Evolutionary conservation across 2,888 invertebrate species (phyloP).

Genomic region (Watsonalla cultraria): DNA sequence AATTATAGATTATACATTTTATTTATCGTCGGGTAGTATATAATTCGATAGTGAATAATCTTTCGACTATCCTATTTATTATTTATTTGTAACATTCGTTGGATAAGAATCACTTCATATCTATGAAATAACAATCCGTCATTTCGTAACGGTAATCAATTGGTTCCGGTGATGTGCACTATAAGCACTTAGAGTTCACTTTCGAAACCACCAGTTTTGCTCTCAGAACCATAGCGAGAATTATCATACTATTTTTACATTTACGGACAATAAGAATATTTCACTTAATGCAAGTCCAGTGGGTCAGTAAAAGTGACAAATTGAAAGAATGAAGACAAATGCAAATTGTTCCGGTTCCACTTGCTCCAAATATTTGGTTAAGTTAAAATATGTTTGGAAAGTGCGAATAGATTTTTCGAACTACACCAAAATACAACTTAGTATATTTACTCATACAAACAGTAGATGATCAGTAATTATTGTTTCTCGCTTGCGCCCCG

Average conservation of each 20-base stretch:
- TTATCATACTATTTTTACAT: constrained; percentile 3
- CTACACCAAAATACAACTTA: too few species aligned
- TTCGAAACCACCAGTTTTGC: constrained; percentile 67
- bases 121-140: not conserved
- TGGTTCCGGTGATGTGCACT: constrained; percentile 6
- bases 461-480: too few species aligned
- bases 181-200: constrained; percentile 47
- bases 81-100: too few species aligned
- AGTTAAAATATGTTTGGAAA: not conserved
- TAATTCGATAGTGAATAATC: too few species aligned
- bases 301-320: not conserved
- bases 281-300: not conserved
- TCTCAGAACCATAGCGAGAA: constrained; percentile 49
- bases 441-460: too few species aligned
- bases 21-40: too few species aligned
- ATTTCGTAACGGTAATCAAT: not conserved
- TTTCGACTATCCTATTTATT: too few species aligned
- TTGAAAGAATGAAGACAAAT: constrained; percentile 1
- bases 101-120: too few species aligned
- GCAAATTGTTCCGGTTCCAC: not conserved
- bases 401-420: too few species aligned
- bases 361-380: not conserved
- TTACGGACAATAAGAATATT: not conserved
- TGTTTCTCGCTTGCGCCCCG: too few species aligned
- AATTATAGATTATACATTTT: too few species aligned